These are phyloP conservation scores for Thymelicus sylvestris DNA, from an alignment of 2,888 invertebrate species.

Conservation along the genomic window DNA sequence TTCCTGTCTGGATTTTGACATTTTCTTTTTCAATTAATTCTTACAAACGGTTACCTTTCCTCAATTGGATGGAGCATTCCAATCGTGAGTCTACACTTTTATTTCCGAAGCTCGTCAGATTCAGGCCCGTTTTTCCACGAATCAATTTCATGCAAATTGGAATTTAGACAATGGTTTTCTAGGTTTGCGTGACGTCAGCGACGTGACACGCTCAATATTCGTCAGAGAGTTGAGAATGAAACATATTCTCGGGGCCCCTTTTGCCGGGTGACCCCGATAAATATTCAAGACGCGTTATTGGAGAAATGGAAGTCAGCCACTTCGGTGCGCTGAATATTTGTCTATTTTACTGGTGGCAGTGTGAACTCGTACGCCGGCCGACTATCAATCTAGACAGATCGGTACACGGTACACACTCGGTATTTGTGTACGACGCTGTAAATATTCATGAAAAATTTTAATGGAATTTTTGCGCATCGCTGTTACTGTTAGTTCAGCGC, in stretches of 20 bases:
- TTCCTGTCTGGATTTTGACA: neutral
- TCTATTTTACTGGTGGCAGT: slow-evolving; percentile 37
- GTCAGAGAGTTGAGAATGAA: slow-evolving; percentile 35
- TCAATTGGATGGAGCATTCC: neutral
- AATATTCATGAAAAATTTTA: slow-evolving; percentile 28
- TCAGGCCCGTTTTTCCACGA: neutral
- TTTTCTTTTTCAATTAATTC: slow-evolving; percentile 1
- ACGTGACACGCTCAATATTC: slow-evolving; percentile 29
- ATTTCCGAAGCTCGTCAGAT: neutral
- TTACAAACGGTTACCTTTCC: neutral
- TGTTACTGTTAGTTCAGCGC: neutral
- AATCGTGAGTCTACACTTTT: neutral
- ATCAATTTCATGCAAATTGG: slow-evolving; percentile 7
- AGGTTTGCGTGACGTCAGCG: slow-evolving; percentile 12
- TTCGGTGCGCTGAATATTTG: slow-evolving; percentile 30
- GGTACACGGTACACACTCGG: slow-evolving; percentile 7
- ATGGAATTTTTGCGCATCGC: slow-evolving; percentile 15
- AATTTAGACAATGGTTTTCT: slow-evolving; percentile 10
- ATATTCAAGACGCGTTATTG: slow-evolving; percentile 39
- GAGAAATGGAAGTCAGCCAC: slow-evolving; percentile 39
- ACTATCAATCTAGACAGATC: slow-evolving; percentile 10
- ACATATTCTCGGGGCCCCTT: slow-evolving; percentile 34
- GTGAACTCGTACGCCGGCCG: slow-evolving; percentile 9
- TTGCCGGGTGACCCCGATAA: slow-evolving; percentile 37
- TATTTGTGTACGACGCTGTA: slow-evolving; percentile 20